Evolutionary conservation across 2,888 invertebrate species (phyloP).

Genomic region (Criorhina ranunculi): DNA sequence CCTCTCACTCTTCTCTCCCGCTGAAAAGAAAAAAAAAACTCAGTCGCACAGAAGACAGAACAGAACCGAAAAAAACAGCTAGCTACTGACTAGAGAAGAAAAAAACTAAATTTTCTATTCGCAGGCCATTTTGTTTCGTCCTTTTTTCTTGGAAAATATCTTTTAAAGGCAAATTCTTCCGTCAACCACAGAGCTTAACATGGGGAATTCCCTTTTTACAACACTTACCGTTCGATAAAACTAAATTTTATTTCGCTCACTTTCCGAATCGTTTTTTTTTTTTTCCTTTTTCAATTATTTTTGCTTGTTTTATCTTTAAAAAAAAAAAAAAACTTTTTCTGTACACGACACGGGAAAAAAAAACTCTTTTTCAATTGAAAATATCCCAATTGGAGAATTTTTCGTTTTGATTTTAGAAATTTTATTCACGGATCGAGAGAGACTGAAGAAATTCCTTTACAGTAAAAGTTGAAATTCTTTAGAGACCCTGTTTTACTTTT

Average conservation of each 20-base stretch:
- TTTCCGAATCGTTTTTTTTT: slow-evolving; percentile 53
- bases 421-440: slow-evolving; percentile 30
- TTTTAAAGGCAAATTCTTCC: background rate
- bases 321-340: slow-evolving; percentile 27
- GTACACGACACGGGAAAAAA: slow-evolving; percentile 49
- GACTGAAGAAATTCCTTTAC: slow-evolving; percentile 62
- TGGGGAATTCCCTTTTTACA: slow-evolving; percentile 37
- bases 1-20: slow-evolving; percentile 54
- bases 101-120: slow-evolving; percentile 26
- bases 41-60: slow-evolving; percentile 25
- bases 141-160: slow-evolving; percentile 20
- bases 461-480: slow-evolving; percentile 52
- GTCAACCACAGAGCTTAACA: background rate
- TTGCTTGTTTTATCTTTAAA: slow-evolving; percentile 4
- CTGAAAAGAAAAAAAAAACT: slow-evolving; percentile 50
- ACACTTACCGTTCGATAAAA: slow-evolving; percentile 71
- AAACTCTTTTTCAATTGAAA: slow-evolving; percentile 31
- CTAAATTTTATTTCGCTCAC: slow-evolving; percentile 41
- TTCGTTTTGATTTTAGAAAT: slow-evolving; percentile 30
- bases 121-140: slow-evolving; percentile 50
- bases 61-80: slow-evolving; percentile 50
- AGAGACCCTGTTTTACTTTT: slow-evolving; percentile 48
- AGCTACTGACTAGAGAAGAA: slow-evolving; percentile 41
- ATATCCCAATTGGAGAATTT: slow-evolving; percentile 35
- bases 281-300: background rate